phyloP scores from a whole-genome alignment of 2,113 vertebrate genomes.

The Podocnemis expansa region DNA sequence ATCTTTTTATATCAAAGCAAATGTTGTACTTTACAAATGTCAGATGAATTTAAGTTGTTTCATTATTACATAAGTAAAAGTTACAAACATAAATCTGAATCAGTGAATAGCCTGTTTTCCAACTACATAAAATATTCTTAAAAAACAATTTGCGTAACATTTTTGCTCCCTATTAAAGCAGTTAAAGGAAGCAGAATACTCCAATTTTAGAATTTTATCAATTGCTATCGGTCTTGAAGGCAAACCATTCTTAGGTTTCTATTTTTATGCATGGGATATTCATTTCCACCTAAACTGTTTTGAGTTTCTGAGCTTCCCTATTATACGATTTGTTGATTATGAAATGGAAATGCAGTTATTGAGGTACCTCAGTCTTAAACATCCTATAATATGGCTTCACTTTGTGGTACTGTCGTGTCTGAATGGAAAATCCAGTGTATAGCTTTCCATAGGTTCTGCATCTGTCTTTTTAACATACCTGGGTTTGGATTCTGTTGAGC shows the following conservation, averaged over 20 bases:
- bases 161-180: not conserved
- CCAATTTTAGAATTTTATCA: not conserved
- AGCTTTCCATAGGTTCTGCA: not conserved
- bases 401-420: not conserved
- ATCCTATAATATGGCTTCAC: not conserved
- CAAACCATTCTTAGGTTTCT: not conserved
- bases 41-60: not conserved
- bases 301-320: not conserved
- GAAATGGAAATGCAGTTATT: not conserved
- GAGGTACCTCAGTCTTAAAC: not conserved
- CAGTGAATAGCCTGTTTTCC: not conserved
- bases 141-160: not conserved
- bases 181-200: not conserved
- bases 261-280: not conserved
- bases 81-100: not conserved
- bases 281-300: not conserved
- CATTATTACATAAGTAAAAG: not conserved
- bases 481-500: constrained; percentile 97
- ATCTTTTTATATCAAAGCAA: not conserved
- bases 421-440: not conserved
- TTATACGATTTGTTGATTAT: not conserved
- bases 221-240: not conserved
- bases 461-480: constrained; percentile 80
- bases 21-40: not conserved
- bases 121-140: not conserved